Evolutionary conservation across 1,140 invertebrate genomes (phyloP), one percentile per base, ranked within the genome.

Genomic region (Procambarus clarkii): DNA sequence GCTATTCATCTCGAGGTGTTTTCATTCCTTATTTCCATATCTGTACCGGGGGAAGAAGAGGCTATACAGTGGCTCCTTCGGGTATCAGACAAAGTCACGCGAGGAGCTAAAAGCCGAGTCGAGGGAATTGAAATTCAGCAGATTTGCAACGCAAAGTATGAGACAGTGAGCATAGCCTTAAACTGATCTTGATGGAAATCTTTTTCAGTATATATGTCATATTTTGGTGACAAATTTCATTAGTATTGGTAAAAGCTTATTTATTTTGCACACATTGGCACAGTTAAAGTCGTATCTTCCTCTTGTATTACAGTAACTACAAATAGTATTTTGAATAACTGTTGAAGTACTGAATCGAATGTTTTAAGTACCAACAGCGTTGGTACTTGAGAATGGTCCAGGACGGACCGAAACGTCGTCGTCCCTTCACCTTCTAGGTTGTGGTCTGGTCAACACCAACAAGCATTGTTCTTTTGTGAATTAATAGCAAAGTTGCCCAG

Each of bases 81-180:
- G 24, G 58, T 76, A 76, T 58, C 83, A 76, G 64, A 3, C 44
- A 48, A 8, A 76, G 69, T 76, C 69, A 13, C 83, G 71, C 69
- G 83, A 76, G 71, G 34, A 86, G 48, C 69, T 86, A 86, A 76
- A 86, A 86, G 44, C 71, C 83, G 74, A 86, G 58, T 86, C 83
- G 58, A 50, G 69, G 54, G 34, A 86, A 86, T 86, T 76, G 44
- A 86, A 86, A 86, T 86, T 76, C 69, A 71, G 74, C 24, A 86
- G 44, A 86, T 86, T 86, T 76, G 71, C 83, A 86, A 76, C 48
- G 76, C 82, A 85, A 85, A 86, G 69, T 86, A 76, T 45, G 69
- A 76, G 71, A 48, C 48, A 71, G 46, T 24, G 81, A 5, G 81
- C 24, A 83, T 83, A 83, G 34, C 81, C 60, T 69, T 45, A 69